These are phyloP conservation scores for Lophotriccus pileatus DNA, from an alignment of 2,797 vertebrate genomes.

Conservation along the genomic window DNA sequence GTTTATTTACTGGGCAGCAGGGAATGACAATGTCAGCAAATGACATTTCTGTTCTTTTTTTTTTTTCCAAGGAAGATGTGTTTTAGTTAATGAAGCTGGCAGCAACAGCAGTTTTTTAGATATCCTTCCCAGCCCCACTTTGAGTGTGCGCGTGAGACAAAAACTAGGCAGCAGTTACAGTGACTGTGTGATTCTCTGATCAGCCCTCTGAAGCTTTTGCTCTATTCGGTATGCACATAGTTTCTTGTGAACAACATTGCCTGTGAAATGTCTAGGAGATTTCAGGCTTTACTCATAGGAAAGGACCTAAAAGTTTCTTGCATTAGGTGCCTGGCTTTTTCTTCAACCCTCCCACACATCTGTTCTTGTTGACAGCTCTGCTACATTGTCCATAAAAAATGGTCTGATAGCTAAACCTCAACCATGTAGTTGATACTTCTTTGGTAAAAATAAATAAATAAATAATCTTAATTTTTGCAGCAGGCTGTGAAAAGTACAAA, in stretches of 20 bases:
- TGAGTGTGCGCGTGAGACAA: neutral
- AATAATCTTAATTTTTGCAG: neutral
- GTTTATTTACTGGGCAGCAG: conserved; percentile 74
- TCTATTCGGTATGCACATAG: neutral
- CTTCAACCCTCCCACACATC: conserved; percentile 13
- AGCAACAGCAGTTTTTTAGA: conserved; percentile 43
- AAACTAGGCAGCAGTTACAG: conserved; percentile 46
- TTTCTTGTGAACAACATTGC: neutral
- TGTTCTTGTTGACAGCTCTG: conserved; percentile 49
- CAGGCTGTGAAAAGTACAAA: neutral
- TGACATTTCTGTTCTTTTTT: conserved; percentile 68
- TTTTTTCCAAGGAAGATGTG: conserved; percentile 40
- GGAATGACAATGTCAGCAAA: conserved; percentile 67
- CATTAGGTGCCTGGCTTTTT: conserved; percentile 17
- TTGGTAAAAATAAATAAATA: neutral
- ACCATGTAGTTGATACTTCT: neutral
- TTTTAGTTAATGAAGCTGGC: conserved; percentile 67
- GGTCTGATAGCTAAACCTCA: neutral
- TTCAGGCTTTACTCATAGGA: conserved; percentile 57
- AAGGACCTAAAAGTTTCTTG: conserved; percentile 51
- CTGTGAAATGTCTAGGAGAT: conserved; percentile 59
- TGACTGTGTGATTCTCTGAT: conserved; percentile 10
- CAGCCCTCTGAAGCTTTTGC: conserved; percentile 7
- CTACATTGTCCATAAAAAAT: neutral
- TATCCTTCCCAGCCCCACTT: neutral